Percentiles rank a stretch among this genome's conserved stretches.
Evolutionary conservation across 2,113 vertebrate genomes (phyloP).

Genomic region (Lophotis ruficrista): DNA sequence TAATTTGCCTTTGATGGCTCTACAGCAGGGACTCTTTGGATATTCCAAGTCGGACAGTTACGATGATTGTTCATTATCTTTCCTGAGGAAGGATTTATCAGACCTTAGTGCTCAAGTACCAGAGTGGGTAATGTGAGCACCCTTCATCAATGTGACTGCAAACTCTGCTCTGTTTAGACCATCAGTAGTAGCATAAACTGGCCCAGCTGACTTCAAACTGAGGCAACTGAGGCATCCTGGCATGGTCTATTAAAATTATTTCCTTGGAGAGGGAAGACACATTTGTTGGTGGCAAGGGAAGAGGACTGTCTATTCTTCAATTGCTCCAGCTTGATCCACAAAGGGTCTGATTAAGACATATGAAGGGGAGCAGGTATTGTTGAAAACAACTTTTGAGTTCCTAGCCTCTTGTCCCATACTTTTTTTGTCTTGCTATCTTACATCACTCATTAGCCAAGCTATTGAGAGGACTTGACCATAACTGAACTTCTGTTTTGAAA

Average conservation of each 20-base stretch:
- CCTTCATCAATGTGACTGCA: not conserved
- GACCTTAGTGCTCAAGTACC: not conserved
- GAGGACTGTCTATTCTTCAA: not conserved
- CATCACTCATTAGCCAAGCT: not conserved
- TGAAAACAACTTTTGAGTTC: not conserved
- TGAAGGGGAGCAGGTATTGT: not conserved
- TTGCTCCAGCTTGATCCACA: not conserved
- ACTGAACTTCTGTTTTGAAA: not conserved
- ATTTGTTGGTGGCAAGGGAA: not conserved
- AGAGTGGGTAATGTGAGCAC: not conserved
- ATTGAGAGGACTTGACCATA: not conserved
- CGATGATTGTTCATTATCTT: not conserved
- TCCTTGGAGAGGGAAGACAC: not conserved
- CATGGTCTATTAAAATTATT: not conserved
- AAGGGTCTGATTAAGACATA: not conserved
- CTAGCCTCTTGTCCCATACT: not conserved
- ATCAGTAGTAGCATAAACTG: not conserved
- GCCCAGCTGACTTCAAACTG: not conserved
- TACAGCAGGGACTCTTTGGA: not conserved
- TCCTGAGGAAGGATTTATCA: not conserved
- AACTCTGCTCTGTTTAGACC: not conserved
- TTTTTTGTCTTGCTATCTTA: not conserved
- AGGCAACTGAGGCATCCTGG: not conserved
- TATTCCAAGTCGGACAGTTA: not conserved
- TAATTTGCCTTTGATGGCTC: not conserved